Base-by-base conservation (phyloP, 2,888 invertebrate species). In the Idaea dimidiata region DNA sequence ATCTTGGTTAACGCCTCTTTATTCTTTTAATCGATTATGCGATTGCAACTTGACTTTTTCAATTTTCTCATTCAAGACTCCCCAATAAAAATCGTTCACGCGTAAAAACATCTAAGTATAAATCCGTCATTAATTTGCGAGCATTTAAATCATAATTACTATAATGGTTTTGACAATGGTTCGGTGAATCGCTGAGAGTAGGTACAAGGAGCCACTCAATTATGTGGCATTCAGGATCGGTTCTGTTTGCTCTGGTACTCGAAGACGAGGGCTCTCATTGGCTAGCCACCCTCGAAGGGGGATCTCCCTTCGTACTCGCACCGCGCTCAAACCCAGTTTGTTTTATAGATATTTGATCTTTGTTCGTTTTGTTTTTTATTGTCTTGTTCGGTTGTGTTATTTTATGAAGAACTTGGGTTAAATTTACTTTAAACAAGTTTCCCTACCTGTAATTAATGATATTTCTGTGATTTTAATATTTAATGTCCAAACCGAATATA, bases 61-160 rank as follows among this genome's bases (percentile, higher is more conserved):
- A 16, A 58, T 58, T 58, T 58, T 18, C 43, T 43, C 43, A 43
- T 43, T 43, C 43, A 55, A 57, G 16, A 53, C n/a, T 60, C 65
- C 63, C 63, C 62, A 54, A 64, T 55, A 65, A 60, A 43, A 59
- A n/a, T 74, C 70, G 71, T 79, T 80, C 80, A 81, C 75, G 83
- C 84, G 87, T 85, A 76, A 82, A 85, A 83, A 70, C 83, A 80
- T 85, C 81, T 78, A 43, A 43, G 43, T 43, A 84, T 87, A 84
- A 84, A 86, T 83, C 81, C 79, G 73, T 83, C 79, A 82, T 88
- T 86, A 87, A 88, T 86, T 87, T 76, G 72, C 75, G 75, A 81
- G 77, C 88, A 83, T 87, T 89, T 88, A 87, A 80, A 75, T 81
- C 78, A 84, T 89, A 89, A 91, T 89, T 88, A 83, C 82, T 82